Evolutionary conservation across 2,888 invertebrate species (phyloP), one percentile per base, ranked within the genome.

Genomic region (Epiblema foenella): DNA sequence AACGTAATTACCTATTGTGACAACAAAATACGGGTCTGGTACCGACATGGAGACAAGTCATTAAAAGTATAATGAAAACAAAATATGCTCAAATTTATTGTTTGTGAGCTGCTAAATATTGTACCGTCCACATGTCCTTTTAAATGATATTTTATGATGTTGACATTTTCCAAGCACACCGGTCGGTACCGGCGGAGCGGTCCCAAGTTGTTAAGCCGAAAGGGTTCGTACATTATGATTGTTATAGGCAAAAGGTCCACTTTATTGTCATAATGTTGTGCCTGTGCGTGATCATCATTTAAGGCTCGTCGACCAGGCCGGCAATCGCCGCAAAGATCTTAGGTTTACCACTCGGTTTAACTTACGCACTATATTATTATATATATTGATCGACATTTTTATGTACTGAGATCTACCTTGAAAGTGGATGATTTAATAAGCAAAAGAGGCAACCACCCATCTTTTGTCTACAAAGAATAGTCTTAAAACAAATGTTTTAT

Each of bases 221-320:
- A 88, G 88, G 89, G 89, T 87, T 84, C 84, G 81, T 85, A 87
- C 83, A 86, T 89, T 88, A 90, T 88, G 86, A 89, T 89, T 87
- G 88, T 89, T 88, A 88, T 85, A 84, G 81, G 85, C 83, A 83
- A 88, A 87, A 88, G 87, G 88, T 84, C 81, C 84, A 86, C 83
- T 89, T 89, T 90, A 89, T 87, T 88, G 87, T 87, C 83, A 83
- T 86, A 86, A 87, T 88, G 86, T 86, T 85, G 83, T 85, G 81
- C 86, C 86, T 85, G 89, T 85, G 87, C 86, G 85, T 85, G 85
- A 85, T 87, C 85, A 87, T 88, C 84, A 85, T 87, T 88, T 87
- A 83, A 83, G 82, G 80, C 78, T 80, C 78, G 66, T 62, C 67
- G 60, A 57, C 39, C 37, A 33, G 29, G 52, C 52, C 46, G 20